phyloP scores from a whole-genome alignment of 2,888 invertebrate species.

The Panzeria rudis region DNA sequence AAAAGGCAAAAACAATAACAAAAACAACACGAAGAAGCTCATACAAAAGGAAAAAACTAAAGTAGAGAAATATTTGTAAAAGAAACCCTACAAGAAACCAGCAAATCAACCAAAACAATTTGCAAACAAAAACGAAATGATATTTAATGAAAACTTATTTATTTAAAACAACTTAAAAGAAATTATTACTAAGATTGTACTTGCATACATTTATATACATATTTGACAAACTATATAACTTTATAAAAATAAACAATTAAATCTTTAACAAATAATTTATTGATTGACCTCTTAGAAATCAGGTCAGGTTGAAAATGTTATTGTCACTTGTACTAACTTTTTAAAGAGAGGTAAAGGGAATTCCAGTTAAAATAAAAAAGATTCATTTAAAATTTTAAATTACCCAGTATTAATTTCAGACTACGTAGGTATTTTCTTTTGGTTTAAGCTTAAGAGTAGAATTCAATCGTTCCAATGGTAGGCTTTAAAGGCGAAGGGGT shows the following conservation, averaged over 20 bases:
- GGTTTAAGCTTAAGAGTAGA: constrained; percentile 5
- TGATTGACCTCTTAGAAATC: constrained; percentile 46
- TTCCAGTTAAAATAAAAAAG: background rate
- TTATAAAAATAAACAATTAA: constrained; percentile 16
- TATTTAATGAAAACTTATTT: constrained; percentile 20
- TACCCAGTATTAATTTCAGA: constrained; percentile 45
- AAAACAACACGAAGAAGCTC: constrained; percentile 16
- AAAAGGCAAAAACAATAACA: constrained; percentile 40
- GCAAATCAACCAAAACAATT: constrained; percentile 68
- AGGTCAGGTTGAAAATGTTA: constrained; percentile 68
- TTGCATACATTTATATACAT: background rate
- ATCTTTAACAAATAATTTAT: constrained; percentile 42
- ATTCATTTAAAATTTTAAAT: constrained; percentile 42
- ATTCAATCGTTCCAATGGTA: background rate
- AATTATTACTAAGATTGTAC: background rate
- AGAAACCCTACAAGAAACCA: constrained; percentile 71
- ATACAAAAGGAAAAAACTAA: constrained; percentile 28
- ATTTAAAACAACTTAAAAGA: constrained; percentile 38
- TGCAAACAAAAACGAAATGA: constrained; percentile 33
- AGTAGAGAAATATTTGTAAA: constrained; percentile 43
- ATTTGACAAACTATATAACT: background rate
- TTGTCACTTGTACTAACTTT: constrained; percentile 36
- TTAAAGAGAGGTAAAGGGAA: background rate
- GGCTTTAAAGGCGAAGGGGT: background rate
- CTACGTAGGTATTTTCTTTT: constrained; percentile 3